phyloP scores from a whole-genome alignment of 2,113 vertebrate species.

The Triplophysa dalaica region DNA sequence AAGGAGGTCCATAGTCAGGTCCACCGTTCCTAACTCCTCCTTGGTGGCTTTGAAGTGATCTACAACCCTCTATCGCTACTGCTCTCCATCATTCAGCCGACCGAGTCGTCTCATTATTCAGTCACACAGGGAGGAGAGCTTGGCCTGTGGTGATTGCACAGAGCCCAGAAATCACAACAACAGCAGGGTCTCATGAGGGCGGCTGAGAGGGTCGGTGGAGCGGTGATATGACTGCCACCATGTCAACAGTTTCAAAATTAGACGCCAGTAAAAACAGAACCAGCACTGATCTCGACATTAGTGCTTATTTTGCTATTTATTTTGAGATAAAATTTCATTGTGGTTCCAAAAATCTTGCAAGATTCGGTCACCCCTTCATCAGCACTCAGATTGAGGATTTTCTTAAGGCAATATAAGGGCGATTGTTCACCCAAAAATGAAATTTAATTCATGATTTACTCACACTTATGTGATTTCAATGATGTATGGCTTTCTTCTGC shows the following conservation, averaged over 20 bases:
- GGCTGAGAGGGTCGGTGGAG: constrained; percentile 14
- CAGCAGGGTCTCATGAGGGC: constrained; percentile 25
- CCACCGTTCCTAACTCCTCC: not conserved
- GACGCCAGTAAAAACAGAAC: not conserved
- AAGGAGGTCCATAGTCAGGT: not conserved
- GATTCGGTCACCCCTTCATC: no score
- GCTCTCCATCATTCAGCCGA: not conserved
- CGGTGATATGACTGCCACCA: not conserved
- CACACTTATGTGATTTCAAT: no score
- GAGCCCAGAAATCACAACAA: constrained; percentile 11
- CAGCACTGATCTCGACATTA: not conserved
- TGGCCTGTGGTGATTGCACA: constrained; percentile 19
- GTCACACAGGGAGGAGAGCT: constrained; percentile 20
- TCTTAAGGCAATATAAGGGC: no score
- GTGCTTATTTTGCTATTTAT: not conserved
- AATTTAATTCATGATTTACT: no score
- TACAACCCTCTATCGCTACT: not conserved
- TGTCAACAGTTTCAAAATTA: not conserved
- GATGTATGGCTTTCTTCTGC: no score
- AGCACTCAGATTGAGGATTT: no score
- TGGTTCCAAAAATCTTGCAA: no score
- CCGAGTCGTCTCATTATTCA: constrained; percentile 25
- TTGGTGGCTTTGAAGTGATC: not conserved
- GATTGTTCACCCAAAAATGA: no score
- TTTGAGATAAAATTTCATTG: not conserved